These are phyloP conservation scores for Plagiodera versicolora DNA, from an alignment of 2,888 invertebrate species.

Conservation along the genomic window DNA sequence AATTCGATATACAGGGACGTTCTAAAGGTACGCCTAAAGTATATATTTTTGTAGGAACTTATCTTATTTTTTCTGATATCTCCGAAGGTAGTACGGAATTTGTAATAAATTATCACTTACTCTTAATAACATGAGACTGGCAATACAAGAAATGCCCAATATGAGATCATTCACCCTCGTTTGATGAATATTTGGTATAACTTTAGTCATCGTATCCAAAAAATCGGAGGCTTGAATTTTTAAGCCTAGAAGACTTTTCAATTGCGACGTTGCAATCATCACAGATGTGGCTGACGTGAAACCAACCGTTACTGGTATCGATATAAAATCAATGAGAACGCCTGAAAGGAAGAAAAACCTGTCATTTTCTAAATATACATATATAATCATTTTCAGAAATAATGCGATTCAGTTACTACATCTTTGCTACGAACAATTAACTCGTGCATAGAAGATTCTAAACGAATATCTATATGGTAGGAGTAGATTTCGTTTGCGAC, in stretches of 20 bases:
- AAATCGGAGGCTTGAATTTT: constrained; percentile 75
- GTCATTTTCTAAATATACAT: too few relatives aligned
- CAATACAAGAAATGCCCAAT: constrained; percentile 74
- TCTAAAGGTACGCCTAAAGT: too few relatives aligned
- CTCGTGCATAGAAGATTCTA: too few relatives aligned
- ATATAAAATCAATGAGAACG: constrained; percentile 86
- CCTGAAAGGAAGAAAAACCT: constrained; percentile 77
- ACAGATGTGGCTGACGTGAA: constrained; percentile 92
- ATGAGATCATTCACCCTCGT: constrained; percentile 70
- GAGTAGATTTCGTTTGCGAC: too few relatives aligned
- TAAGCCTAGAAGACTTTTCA: constrained; percentile 75
- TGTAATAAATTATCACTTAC: constrained; percentile 66
- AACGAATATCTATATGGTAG: too few relatives aligned
- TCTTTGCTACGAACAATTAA: too few relatives aligned
- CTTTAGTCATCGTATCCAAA: constrained; percentile 72
- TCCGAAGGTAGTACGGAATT: too few relatives aligned
- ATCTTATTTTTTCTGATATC: too few relatives aligned
- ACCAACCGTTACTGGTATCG: constrained; percentile 84
- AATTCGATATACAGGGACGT: too few relatives aligned
- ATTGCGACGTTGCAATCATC: constrained; percentile 83
- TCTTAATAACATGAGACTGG: constrained; percentile 71
- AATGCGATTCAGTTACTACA: too few relatives aligned
- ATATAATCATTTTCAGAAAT: too few relatives aligned
- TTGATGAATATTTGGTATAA: constrained; percentile 68
- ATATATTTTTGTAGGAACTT: too few relatives aligned